A percentile compares a stretch with the other conserved stretches of the same genome.
Conservation (phyloP, 2,113 vertebrate species). For the Crocuta crocuta region DNA sequence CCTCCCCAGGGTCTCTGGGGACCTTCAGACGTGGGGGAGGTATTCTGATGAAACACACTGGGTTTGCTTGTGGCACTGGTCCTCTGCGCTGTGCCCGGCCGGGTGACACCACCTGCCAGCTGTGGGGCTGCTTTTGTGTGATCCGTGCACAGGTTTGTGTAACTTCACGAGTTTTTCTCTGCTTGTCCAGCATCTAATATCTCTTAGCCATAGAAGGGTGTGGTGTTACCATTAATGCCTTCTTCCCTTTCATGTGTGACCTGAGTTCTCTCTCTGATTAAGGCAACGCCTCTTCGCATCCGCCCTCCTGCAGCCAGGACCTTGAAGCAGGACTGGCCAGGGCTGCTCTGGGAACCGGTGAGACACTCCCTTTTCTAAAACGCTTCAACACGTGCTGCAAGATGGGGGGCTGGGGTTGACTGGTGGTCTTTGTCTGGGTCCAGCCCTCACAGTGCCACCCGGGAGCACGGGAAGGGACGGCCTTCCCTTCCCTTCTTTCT, state of each 20-base stretch:
- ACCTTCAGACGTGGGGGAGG: neutral
- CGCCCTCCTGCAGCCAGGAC: conserved; percentile 59
- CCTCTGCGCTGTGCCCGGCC: fast-evolving
- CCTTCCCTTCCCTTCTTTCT: neutral
- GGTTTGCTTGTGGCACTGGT: neutral
- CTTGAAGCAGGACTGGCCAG: conserved; percentile 74
- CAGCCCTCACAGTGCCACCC: neutral
- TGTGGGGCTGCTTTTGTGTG: neutral
- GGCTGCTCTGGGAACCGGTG: conserved; percentile 75
- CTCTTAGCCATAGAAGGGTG: neutral
- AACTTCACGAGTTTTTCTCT: too few species aligned
- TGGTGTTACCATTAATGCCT: neutral
- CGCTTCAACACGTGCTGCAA: neutral
- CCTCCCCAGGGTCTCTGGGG: neutral
- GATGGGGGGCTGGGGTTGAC: neutral
- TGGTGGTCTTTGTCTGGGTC: neutral
- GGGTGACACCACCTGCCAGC: fast-evolving
- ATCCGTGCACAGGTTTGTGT: fast-evolving
- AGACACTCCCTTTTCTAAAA: conserved; percentile 57
- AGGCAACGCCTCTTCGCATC: conserved; percentile 78
- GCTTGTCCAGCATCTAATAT: neutral
- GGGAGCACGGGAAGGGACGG: fast-evolving
- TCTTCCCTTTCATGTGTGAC: neutral
- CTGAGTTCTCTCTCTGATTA: conserved; percentile 48
- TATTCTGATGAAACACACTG: fast-evolving